Evolutionary conservation across 2,888 invertebrate species (phyloP), one percentile per base, ranked within the genome.

Genomic region (Himalopsyche kuldschensis): DNA sequence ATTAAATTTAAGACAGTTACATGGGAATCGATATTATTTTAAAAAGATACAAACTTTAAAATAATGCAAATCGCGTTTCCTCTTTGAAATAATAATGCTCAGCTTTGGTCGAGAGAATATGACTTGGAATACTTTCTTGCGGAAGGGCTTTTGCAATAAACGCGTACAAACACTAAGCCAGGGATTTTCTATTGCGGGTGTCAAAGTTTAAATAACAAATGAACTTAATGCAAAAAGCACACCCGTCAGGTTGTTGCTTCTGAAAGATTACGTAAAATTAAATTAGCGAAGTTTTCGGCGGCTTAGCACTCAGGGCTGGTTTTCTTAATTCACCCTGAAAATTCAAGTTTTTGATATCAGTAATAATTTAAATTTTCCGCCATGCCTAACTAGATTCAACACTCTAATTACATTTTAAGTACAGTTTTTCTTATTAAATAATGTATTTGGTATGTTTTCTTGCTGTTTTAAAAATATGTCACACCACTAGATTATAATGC

Each of bases 221-320:
- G 82, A 77, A 79, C 75, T 55, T 75, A 20, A 63, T 75, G 63
- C 75, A 27, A 76, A 47, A 55, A 41, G 32, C 78, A 17, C 32
- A 27, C 15, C 78, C 75, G 75, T 55, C 82, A 75, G 75, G 46
- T 79, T 79, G 82, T 76, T 82, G 79, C 78, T 79, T 82, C 63
- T 82, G 63, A 31, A 47, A 82, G 82, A 82, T 82, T 79, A 79
- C 30, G 69, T 69, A 41, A 84, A 84, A 84, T 84, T 81, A 81
- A 84, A 84, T 84, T 84, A 84, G 31, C 81, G 24, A 84, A 84
- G 81, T 84, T 84, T 84, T 35, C 46, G 27, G 10, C 17, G 75
- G 27, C 46, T 75, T 30, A 31, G 27, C 69, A 27, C 69, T 69
- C 69, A 69, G 69, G 27, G 69, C 69, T 69, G 27, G 69, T 30